Base-by-base conservation (phyloP, 1,140 invertebrate species). In the Elysia chlorotica region DNA sequence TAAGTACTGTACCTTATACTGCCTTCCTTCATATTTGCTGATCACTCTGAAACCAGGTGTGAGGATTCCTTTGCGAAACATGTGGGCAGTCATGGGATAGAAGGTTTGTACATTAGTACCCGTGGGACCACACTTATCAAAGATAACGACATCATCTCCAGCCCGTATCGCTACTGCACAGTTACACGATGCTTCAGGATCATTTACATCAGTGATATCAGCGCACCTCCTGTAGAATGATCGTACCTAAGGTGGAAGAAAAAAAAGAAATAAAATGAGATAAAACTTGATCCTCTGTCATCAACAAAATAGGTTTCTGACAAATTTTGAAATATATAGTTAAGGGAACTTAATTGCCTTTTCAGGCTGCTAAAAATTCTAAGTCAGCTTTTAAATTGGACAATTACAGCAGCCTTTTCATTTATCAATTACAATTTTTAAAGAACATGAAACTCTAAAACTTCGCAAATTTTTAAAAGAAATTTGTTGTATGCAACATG, bases 121-220 rank as follows among this genome's bases (percentile, higher is more conserved):
- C 17, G 35, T 65, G 0, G 76, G 73, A 19, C 79, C 80, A 77
- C 84, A 85, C 38, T 81, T 81, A 69, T 85, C 83, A n/a, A 86
- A 75, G 25, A 83, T 28, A 0, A 85, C 61, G n/a, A 85, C 82
- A 69, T 86, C 84, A 74, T 86, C 82, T 33, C 72, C 77, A 1
- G 78, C 80, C 19, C 73, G 76, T 4, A 79, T 77, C n/a, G 82
- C 82, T 0, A 84, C 81, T 30, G 81, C 84, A 76, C 83, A 85
- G 75, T 83, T 86, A 74, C 84, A 86, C 28, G 82, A 81, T 31
- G 77, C 79, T 21, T 61, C 41, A n/a, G n/a, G n/a, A n/a, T n/a
- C n/a, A n/a, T n/a, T n/a, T n/a, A n/a, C n/a, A n/a, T n/a, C n/a
- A n/a, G n/a, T n/a, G 25, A 71, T 65, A 23, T 66, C 63, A 17